A percentile compares a stretch with the other conserved stretches of the same genome.
Evolutionary conservation across 1,140 invertebrate species (phyloP).

Genomic region (Lordiphosa stackelbergi): DNA sequence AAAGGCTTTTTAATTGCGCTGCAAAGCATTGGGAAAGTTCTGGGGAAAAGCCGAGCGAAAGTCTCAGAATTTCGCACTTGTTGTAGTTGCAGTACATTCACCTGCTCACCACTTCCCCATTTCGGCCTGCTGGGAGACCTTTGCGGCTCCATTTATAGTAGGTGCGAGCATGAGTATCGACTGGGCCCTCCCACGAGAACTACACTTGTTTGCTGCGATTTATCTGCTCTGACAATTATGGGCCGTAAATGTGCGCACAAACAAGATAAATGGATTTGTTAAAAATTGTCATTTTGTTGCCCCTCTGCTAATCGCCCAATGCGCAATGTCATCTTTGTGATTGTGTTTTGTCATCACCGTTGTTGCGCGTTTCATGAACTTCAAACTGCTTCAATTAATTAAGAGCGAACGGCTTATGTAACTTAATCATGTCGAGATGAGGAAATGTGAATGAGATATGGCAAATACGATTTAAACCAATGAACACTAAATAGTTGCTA

Average conservation of each 20-base stretch:
- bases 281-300: conserved; percentile 31
- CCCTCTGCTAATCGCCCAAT: conserved; percentile 9
- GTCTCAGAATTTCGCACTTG: conserved; percentile 21
- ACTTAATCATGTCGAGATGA: conserved; percentile 25
- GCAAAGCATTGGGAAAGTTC: conserved; percentile 44
- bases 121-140: conserved; percentile 13
- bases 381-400: conserved; percentile 27
- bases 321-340: conserved; percentile 11
- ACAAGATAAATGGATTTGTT: conserved; percentile 61
- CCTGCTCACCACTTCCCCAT: conserved; percentile 4
- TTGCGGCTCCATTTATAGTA: conserved; percentile 28
- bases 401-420: conserved; percentile 1
- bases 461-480: not conserved
- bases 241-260: conserved; percentile 26
- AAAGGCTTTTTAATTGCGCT: conserved; percentile 68
- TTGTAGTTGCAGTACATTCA: conserved; percentile 32
- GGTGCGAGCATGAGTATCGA: conserved; percentile 8
- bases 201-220: conserved; percentile 22
- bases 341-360: conserved; percentile 21
- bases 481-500: not conserved
- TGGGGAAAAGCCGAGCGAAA: conserved; percentile 39
- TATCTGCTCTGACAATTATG: conserved; percentile 45
- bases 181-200: conserved; percentile 17
- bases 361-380: conserved; percentile 22
- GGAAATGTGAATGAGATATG: not conserved